A percentile compares a stretch with the other conserved stretches of the same genome.
Conservation (phyloP, 1,140 invertebrate genomes). For the Zeugodacus cucurbitae region DNA sequence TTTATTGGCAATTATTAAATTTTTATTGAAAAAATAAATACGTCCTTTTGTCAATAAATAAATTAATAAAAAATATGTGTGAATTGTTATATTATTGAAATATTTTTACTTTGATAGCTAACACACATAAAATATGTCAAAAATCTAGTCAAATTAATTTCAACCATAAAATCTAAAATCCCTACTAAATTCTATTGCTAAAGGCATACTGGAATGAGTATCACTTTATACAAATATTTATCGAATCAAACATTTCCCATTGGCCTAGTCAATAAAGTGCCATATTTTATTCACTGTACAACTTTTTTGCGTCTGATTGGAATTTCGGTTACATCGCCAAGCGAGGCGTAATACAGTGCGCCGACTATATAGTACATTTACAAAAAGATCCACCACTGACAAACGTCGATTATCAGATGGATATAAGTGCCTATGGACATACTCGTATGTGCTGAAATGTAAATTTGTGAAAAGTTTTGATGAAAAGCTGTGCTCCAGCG, state of each 20-base stretch:
- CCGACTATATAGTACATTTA: not conserved
- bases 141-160: not conserved
- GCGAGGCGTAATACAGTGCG: not conserved
- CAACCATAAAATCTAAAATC: not conserved
- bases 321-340: not conserved
- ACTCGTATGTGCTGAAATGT: not conserved
- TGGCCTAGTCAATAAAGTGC: conserved; percentile 19
- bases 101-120: not conserved
- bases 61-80: no score
- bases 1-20: not conserved
- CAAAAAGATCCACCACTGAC: not conserved
- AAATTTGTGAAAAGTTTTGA: conserved; percentile 9
- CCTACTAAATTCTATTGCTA: not conserved
- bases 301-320: not conserved
- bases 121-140: not conserved
- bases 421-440: not conserved
- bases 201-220: not conserved
- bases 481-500: not conserved
- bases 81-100: no score
- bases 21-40: not conserved
- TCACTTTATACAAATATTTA: not conserved
- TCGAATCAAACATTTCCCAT: not conserved
- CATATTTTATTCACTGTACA: not conserved
- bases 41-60: no score
- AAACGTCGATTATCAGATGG: not conserved